Conservation (phyloP, 2,113 vertebrate species). For the Oryzias melastigma region DNA sequence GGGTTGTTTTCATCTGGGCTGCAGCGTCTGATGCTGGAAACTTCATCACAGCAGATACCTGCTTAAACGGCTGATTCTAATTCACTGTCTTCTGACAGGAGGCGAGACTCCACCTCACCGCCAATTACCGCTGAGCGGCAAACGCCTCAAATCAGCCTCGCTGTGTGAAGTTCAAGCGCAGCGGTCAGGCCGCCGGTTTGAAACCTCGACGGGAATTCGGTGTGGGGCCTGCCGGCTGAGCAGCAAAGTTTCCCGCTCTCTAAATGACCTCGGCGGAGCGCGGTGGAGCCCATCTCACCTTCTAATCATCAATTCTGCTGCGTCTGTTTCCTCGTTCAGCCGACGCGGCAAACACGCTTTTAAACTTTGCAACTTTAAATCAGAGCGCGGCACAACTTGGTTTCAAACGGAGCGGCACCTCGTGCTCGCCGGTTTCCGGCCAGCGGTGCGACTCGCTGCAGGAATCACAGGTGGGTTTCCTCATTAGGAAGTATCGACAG, state of each 20-base stretch:
- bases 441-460: conserved; percentile 55
- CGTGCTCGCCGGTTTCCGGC: conserved; percentile 67
- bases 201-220: conserved; percentile 52
- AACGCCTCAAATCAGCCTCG: conserved; percentile 72
- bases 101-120: conserved; percentile 49
- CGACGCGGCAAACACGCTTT: no score
- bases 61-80: conserved; percentile 84
- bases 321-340: no score
- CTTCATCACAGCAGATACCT: conserved; percentile 76
- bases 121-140: conserved; percentile 72
- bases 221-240: conserved; percentile 41
- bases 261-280: conserved; percentile 68
- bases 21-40: conserved; percentile 74
- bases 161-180: conserved; percentile 60
- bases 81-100: conserved; percentile 69
- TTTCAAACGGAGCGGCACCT: conserved; percentile 61
- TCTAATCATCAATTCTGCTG: conserved; percentile 74
- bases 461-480: conserved; percentile 74
- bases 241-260: conserved; percentile 59
- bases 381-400: conserved; percentile 66
- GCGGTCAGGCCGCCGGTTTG: conserved; percentile 63
- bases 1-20: neutral
- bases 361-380: conserved; percentile 67
- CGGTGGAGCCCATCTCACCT: conserved; percentile 61
- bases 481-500: conserved; percentile 78